Percentiles rank a stretch among this genome's conserved stretches.
Conservation (phyloP, 2,797 vertebrate species). For the Sebastolobus alascanus region DNA sequence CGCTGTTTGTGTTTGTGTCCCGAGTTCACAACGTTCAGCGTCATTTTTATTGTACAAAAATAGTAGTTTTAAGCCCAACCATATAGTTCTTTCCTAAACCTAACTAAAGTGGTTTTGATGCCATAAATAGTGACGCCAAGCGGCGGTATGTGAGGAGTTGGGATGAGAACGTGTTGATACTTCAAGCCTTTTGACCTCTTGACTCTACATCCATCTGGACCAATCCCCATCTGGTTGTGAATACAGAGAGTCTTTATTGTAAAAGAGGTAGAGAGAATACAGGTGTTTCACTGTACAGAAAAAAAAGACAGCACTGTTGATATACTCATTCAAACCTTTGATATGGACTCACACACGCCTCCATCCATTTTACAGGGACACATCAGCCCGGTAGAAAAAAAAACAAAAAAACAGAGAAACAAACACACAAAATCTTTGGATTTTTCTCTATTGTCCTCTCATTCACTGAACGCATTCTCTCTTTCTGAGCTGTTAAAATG, state of each 20-base stretch:
- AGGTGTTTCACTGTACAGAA: conserved; percentile 91
- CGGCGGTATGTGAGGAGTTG: no score
- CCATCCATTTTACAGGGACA: conserved; percentile 76
- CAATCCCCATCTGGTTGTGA: conserved; percentile 66
- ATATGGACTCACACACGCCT: conserved; percentile 75
- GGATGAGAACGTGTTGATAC: no score
- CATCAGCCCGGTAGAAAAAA: conserved; percentile 79
- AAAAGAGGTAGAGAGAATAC: conserved; percentile 92
- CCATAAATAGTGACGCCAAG: no score
- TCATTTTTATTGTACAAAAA: no score
- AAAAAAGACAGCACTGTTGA: conserved; percentile 87
- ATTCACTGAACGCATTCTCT: conserved; percentile 79
- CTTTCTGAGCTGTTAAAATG: conserved; percentile 79
- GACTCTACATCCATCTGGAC: neutral
- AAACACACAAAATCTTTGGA: conserved; percentile 88
- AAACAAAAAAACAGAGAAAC: conserved; percentile 77
- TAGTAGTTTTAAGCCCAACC: no score
- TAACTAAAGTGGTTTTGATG: no score
- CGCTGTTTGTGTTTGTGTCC: no score
- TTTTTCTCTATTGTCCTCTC: conserved; percentile 87
- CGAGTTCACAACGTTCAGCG: no score
- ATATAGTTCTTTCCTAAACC: no score
- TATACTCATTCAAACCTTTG: conserved; percentile 84
- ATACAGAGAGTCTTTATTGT: conserved; percentile 91
- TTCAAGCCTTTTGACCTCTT: neutral